Evolutionary conservation across 2,888 invertebrate genomes (phyloP).

Genomic region (Oscheius sp.): DNA sequence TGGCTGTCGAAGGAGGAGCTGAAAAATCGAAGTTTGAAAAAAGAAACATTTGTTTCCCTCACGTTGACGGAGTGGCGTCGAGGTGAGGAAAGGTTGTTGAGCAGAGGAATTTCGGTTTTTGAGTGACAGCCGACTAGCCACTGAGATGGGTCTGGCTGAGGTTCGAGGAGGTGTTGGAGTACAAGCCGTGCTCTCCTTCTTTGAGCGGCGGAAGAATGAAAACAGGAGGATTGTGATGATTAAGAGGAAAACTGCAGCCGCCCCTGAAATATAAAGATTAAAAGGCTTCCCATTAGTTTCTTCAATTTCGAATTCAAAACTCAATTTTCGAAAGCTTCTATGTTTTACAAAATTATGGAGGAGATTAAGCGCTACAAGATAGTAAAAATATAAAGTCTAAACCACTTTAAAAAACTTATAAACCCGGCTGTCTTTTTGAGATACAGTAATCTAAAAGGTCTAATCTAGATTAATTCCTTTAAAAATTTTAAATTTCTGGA

Average conservation of each 20-base stretch:
- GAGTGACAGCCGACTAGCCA: slow-evolving; percentile 42
- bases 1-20: slow-evolving; percentile 20
- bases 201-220: slow-evolving; percentile 50
- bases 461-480: too few relatives aligned
- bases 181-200: slow-evolving; percentile 35
- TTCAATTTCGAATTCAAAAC: too few relatives aligned
- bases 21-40: not conserved
- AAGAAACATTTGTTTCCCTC: not conserved
- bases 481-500: too few relatives aligned
- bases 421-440: too few relatives aligned
- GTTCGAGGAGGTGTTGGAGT: not conserved
- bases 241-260: slow-evolving; percentile 46
- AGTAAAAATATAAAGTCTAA: too few relatives aligned
- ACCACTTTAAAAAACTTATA: too few relatives aligned
- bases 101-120: slow-evolving; percentile 37
- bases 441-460: too few relatives aligned
- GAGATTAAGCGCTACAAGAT: too few relatives aligned
- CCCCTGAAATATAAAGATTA: slow-evolving; percentile 27
- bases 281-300: not conserved
- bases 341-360: too few relatives aligned
- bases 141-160: not conserved
- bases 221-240: slow-evolving; percentile 47
- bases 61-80: slow-evolving; percentile 34
- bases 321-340: too few relatives aligned
- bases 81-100: slow-evolving; percentile 49